phyloP scores from a whole-genome alignment of 2,113 vertebrate species.

The Lophotis ruficrista region DNA sequence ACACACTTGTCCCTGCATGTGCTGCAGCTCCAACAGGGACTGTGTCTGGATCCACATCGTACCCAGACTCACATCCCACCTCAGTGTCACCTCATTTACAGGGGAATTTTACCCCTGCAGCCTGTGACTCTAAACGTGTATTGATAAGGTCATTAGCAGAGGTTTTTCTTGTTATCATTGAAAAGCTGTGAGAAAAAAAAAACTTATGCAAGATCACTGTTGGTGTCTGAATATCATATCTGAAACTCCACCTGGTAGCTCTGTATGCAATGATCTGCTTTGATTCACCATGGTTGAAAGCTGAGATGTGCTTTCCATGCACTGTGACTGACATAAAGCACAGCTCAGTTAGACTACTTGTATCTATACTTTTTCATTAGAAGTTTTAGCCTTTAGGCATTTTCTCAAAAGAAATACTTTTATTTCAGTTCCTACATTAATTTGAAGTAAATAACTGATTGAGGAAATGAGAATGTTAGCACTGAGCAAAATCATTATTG shows the following conservation, averaged over 20 bases:
- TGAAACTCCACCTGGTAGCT: neutral
- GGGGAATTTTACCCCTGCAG: neutral
- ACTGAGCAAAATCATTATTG: neutral
- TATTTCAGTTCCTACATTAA: neutral
- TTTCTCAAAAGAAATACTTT: neutral
- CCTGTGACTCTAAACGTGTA: neutral
- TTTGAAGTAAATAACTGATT: neutral
- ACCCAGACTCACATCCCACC: neutral
- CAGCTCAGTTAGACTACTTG: neutral
- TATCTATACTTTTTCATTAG: neutral
- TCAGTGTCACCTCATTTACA: neutral
- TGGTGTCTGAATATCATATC: neutral
- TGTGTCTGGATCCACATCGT: neutral
- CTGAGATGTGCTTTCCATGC: neutral
- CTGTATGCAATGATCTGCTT: neutral
- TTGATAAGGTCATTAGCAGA: neutral
- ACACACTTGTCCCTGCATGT: neutral
- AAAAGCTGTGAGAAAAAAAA: neutral
- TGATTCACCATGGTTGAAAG: neutral
- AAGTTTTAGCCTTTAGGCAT: neutral
- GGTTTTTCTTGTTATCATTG: neutral
- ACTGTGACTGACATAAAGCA: neutral
- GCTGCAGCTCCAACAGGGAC: neutral
- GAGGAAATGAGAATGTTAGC: neutral
- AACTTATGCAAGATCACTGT: neutral